A percentile compares a stretch with the other conserved stretches of the same genome.
Evolutionary conservation across 2,113 vertebrate species (phyloP).

Genomic region (Sylvia atricapilla): DNA sequence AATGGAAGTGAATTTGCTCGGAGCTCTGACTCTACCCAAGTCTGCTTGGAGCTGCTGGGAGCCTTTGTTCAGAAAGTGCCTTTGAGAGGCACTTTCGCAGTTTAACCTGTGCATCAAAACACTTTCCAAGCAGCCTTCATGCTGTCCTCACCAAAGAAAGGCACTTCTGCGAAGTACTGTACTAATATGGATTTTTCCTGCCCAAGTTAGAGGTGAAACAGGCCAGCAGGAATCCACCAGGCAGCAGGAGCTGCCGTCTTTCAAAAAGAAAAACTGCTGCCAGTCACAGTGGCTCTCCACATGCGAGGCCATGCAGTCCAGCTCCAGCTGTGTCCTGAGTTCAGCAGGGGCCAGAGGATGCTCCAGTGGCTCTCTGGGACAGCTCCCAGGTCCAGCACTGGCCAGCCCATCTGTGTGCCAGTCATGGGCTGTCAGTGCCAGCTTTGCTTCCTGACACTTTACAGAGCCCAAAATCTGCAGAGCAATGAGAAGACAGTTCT

Average conservation of each 20-base stretch:
- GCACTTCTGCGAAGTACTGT: neutral
- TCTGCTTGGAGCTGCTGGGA: neutral
- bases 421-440: neutral
- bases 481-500: neutral
- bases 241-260: neutral
- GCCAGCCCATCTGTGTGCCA: neutral
- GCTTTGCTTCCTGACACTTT: neutral
- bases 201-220: neutral
- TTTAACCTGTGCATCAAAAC: neutral
- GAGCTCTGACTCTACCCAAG: neutral
- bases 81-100: neutral
- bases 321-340: neutral
- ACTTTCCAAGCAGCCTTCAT: neutral
- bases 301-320: fast-evolving
- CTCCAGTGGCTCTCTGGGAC: neutral
- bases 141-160: neutral
- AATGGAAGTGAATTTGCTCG: neutral
- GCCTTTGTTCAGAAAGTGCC: neutral
- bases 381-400: neutral
- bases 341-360: neutral
- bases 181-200: neutral
- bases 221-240: neutral
- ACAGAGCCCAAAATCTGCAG: neutral
- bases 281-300: neutral
- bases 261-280: neutral